Evolutionary conservation across 2,888 invertebrate species (phyloP).

Genomic region (Drosophila austrosaltans): DNA sequence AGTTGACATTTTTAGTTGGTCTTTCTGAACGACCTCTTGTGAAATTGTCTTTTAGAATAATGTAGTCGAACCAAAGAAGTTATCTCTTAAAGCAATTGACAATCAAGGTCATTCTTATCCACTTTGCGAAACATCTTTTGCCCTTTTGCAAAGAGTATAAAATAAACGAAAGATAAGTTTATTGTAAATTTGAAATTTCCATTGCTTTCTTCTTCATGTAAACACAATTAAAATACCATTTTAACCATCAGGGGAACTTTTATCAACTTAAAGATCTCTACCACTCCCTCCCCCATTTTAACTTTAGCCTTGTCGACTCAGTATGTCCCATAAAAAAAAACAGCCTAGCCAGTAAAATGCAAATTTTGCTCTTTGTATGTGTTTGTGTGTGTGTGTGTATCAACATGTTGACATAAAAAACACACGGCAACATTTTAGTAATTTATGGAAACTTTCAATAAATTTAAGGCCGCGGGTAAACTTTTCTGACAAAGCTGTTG

Average conservation of each 20-base stretch:
- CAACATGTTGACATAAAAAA: conserved; percentile 67
- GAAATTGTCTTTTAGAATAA: too few species aligned
- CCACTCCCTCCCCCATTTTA: background rate
- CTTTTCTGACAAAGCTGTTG: conserved; percentile 1
- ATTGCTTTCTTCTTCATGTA: conserved; percentile 12
- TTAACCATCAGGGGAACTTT: conserved; percentile 5
- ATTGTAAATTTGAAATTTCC: conserved; percentile 9
- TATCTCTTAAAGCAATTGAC: too few species aligned
- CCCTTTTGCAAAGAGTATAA: background rate
- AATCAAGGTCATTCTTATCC: too few species aligned
- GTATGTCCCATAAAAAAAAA: background rate
- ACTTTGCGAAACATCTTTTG: background rate
- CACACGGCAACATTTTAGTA: conserved; percentile 41
- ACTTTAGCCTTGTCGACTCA: background rate
- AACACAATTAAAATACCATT: conserved; percentile 12
- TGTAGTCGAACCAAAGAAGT: too few species aligned
- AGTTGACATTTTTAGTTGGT: too few species aligned
- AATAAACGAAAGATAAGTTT: conserved; percentile 5
- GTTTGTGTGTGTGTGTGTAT: conserved; percentile 31
- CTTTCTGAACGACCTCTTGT: too few species aligned
- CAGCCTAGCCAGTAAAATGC: conserved; percentile 52
- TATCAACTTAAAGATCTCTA: background rate
- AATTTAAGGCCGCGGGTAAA: background rate
- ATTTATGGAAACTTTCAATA: conserved; percentile 50
- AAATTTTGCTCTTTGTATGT: conserved; percentile 50